Conservation (phyloP, 2,113 vertebrate genomes). For the Macroglossus sobrinus region DNA sequence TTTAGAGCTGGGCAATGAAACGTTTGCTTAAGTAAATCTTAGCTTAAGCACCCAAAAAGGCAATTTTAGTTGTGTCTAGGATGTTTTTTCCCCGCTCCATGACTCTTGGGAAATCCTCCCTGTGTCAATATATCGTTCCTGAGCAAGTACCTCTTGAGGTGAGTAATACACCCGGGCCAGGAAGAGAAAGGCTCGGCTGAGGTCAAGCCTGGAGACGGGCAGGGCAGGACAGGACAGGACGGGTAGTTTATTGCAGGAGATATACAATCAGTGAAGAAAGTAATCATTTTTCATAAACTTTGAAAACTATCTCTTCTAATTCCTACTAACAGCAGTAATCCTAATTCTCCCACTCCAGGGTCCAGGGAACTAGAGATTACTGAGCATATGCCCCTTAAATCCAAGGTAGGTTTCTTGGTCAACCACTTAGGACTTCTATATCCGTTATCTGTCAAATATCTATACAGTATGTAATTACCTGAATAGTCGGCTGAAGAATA, state of each 20-base stretch:
- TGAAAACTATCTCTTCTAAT: not conserved
- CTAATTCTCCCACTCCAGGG: not conserved
- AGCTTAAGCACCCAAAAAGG: not conserved
- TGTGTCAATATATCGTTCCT: not conserved
- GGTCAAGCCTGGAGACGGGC: not conserved
- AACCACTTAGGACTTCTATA: not conserved
- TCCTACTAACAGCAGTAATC: not conserved
- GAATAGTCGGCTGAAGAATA: not conserved
- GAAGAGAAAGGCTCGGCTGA: not conserved
- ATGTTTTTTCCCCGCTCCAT: too few species aligned
- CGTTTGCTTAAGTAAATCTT: not conserved
- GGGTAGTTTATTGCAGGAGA: not conserved
- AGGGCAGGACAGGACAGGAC: not conserved
- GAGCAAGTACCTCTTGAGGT: not conserved
- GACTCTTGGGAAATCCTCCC: not conserved
- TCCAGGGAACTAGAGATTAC: not conserved
- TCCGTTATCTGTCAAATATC: not conserved
- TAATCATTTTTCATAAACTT: not conserved
- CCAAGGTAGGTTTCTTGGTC: not conserved
- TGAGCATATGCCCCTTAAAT: not conserved
- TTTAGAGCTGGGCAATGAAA: not conserved
- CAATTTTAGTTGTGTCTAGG: not conserved
- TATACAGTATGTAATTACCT: not conserved
- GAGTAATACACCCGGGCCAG: not conserved
- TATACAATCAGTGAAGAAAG: not conserved